Evolutionary conservation across 2,888 invertebrate genomes (phyloP).

Genomic region (Macrophya alboannulata): DNA sequence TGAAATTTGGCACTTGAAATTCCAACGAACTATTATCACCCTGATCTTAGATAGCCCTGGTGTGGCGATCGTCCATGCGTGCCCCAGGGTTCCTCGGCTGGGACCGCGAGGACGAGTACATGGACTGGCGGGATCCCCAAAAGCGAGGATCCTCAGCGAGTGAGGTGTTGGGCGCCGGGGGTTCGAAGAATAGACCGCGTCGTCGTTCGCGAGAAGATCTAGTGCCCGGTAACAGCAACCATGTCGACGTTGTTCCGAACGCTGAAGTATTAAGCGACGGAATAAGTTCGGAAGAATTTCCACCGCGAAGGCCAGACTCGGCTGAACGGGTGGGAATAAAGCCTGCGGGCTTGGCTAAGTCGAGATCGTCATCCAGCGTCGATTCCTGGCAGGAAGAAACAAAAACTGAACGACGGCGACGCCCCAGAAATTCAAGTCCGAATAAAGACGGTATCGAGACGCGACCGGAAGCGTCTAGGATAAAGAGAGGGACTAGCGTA

Average conservation of each 20-base stretch:
- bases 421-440: constrained; percentile 68
- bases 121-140: constrained; percentile 77
- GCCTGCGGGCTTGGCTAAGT: constrained; percentile 69
- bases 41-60: constrained; percentile 75
- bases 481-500: constrained; percentile 71
- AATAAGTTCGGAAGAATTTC: not conserved
- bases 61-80: constrained; percentile 79
- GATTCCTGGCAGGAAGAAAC: constrained; percentile 71
- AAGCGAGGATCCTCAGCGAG: constrained; percentile 65
- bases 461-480: constrained; percentile 59
- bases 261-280: not conserved
- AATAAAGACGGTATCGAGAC: constrained; percentile 52
- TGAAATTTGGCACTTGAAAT: not conserved
- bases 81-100: constrained; percentile 78
- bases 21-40: not conserved
- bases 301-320: constrained; percentile 16
- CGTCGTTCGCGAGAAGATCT: constrained; percentile 44
- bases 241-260: not conserved
- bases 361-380: constrained; percentile 73
- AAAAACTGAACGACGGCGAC: constrained; percentile 62
- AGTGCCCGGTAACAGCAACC: constrained; percentile 1
- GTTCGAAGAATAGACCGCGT: constrained; percentile 54
- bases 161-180: constrained; percentile 54
- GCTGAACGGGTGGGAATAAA: constrained; percentile 3
- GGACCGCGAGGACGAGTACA: constrained; percentile 79